Evolutionary conservation across 2,113 vertebrate species (phyloP), one percentile per base, ranked within the genome.

Genomic region (Malurus cyaneus): DNA sequence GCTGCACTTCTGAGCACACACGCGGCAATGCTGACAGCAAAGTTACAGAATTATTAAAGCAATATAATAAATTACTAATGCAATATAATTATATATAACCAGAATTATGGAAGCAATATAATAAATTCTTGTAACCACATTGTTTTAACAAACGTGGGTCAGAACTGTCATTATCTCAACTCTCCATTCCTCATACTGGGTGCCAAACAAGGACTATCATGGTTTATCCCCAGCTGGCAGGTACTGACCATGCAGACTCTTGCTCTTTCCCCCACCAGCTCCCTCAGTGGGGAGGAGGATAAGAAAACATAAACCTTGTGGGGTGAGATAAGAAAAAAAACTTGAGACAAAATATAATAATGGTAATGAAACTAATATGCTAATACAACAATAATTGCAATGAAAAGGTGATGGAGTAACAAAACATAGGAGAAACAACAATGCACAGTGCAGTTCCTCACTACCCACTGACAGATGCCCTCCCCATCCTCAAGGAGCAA

Each of bases 381-480:
- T 32, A 29, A 20, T 53, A 66, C 29, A 41, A n/a, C 6, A 25
- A 12, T 5, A 74, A 53, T 21, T 67, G 39, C 13, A n/a, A 47
- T 14, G 16, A 25, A 54, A 74, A 60, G 11, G 11, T 1, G 0
- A n/a, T 15, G 7, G 17, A 21, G 17, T 31, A 39, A 60, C 28
- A 74, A 39, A 74, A 41, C 1, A 28, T 13, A 29, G 52, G 20
- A 21, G 9, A 47, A 89, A 53, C 9, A 67, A 67, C 6, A 2
- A 15, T 39, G 39, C 7, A 39, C n/a, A 5, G 6, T 39, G 12
- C 11, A 18, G 6, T 46, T 60, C 46, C 18, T 74, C 69, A 24
- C 0, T 0, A 69, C 3, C 21, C 26, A 12, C 1, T 0, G 6
- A 39, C 16, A 12, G 28, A 25, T 3, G 5, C 6, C 23, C 19